Evolutionary conservation across 1,140 invertebrate genomes (phyloP).

Genomic region (Drosophila lacertosa): DNA sequence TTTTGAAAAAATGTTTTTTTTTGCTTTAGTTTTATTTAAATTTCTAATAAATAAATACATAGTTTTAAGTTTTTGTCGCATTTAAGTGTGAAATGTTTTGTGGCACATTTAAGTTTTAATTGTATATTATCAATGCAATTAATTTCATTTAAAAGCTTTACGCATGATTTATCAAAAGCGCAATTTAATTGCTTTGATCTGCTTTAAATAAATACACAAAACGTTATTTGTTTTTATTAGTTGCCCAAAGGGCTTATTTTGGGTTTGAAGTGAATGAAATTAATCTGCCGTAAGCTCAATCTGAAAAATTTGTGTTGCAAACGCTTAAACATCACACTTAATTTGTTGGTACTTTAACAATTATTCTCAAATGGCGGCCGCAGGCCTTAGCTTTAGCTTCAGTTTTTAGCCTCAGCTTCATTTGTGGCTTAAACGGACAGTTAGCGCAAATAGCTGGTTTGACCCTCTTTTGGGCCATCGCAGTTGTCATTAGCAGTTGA

Average conservation of each 20-base stretch:
- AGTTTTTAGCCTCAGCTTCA: not conserved
- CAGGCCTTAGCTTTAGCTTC: not conserved
- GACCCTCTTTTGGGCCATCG: slow-evolving; percentile 16
- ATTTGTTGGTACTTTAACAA: slow-evolving; percentile 13
- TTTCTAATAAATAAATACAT: too few species aligned
- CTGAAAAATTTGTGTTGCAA: not conserved
- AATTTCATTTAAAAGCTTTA: too few species aligned
- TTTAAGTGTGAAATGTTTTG: too few species aligned
- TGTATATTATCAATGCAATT: too few species aligned
- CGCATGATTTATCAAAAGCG: too few species aligned
- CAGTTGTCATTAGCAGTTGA: slow-evolving; percentile 50
- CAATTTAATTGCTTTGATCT: too few species aligned
- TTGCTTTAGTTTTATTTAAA: too few species aligned
- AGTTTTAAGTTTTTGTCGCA: too few species aligned
- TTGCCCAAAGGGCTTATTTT: too few species aligned
- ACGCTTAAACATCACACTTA: slow-evolving; percentile 5
- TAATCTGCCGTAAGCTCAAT: not conserved
- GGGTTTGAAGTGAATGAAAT: not conserved
- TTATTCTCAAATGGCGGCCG: slow-evolving; percentile 12
- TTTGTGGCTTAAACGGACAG: slow-evolving; percentile 4
- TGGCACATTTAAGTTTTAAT: not conserved
- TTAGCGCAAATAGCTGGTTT: slow-evolving; percentile 15
- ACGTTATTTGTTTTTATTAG: too few species aligned
- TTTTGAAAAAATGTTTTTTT: too few species aligned
- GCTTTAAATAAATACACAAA: too few species aligned